Conservation (phyloP, 2,797 vertebrate genomes). For the Ptychobarbus kaznakovi region DNA sequence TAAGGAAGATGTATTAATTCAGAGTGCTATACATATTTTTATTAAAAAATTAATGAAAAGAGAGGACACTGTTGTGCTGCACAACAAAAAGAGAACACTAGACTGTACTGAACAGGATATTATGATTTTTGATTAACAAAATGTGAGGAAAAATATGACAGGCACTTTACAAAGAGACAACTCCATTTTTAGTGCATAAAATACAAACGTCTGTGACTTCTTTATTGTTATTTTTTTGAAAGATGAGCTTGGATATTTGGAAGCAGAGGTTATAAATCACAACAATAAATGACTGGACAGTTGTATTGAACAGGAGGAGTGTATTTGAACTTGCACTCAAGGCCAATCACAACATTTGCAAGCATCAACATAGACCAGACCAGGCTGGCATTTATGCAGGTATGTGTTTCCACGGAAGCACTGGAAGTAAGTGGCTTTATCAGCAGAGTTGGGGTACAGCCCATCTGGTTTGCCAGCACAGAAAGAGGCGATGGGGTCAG, state of each 20-base stretch:
- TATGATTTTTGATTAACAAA: background rate
- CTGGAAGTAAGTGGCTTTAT: constrained; percentile 75
- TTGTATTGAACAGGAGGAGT: background rate
- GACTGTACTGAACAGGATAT: background rate
- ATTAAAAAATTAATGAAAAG: too few species aligned
- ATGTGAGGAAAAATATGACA: background rate
- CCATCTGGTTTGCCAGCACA: constrained; percentile 75
- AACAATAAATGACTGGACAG: background rate
- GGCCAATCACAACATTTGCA: constrained; percentile 83
- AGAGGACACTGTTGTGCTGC: too few species aligned
- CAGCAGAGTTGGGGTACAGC: constrained; percentile 70
- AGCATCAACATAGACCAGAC: constrained; percentile 75
- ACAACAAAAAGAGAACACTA: background rate
- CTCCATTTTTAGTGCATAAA: background rate
- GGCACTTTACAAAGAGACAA: background rate
- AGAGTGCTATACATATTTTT: background rate
- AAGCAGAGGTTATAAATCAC: background rate
- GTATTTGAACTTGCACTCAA: constrained; percentile 42
- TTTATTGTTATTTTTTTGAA: background rate
- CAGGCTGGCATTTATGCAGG: constrained; percentile 76
- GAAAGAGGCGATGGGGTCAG: constrained; percentile 69
- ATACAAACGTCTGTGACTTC: background rate
- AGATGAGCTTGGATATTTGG: background rate
- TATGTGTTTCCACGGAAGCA: constrained; percentile 77
- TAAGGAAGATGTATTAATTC: background rate